A percentile compares a stretch with the other conserved stretches of the same genome.
phyloP scores from a whole-genome alignment of 2,113 vertebrate genomes.

The Platysteira castanea region DNA sequence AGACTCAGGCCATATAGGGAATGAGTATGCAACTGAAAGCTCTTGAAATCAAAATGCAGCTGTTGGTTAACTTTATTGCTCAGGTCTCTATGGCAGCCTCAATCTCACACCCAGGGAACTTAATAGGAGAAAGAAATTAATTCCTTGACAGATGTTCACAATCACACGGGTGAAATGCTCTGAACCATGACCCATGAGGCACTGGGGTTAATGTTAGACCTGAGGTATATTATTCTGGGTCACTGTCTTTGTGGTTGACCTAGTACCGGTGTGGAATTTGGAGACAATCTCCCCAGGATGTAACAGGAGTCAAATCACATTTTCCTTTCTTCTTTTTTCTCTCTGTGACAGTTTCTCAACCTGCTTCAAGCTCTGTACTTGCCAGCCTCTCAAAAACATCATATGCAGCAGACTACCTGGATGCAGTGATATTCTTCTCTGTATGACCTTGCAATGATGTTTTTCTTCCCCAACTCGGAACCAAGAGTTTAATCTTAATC shows the following conservation, averaged over 20 bases:
- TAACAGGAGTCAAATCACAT: background rate
- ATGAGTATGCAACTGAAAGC: background rate
- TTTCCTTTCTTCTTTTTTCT: slow-evolving; percentile 14
- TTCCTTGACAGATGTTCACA: slow-evolving; percentile 1
- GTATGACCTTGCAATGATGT: slow-evolving; percentile 22
- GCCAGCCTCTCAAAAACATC: slow-evolving; percentile 6
- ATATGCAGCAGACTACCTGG: slow-evolving; percentile 37
- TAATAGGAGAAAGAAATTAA: background rate
- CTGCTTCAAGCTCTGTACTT: slow-evolving; percentile 39
- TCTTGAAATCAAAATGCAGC: background rate
- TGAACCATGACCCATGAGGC: background rate
- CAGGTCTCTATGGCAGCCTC: background rate
- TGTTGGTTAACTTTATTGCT: background rate
- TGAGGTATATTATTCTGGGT: background rate
- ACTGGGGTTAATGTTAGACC: background rate
- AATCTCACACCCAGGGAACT: background rate
- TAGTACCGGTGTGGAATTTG: background rate
- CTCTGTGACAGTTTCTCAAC: slow-evolving; percentile 3
- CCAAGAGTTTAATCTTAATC: slow-evolving; percentile 30
- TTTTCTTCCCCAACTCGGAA: background rate
- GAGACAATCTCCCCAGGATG: background rate
- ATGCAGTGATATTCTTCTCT: slow-evolving; percentile 18
- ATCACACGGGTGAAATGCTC: background rate
- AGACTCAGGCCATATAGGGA: background rate
- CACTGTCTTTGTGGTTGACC: background rate